Evolutionary conservation across 1,140 invertebrate genomes (phyloP), one percentile per base, ranked within the genome.

Genomic region (Chelonus insularis): DNA sequence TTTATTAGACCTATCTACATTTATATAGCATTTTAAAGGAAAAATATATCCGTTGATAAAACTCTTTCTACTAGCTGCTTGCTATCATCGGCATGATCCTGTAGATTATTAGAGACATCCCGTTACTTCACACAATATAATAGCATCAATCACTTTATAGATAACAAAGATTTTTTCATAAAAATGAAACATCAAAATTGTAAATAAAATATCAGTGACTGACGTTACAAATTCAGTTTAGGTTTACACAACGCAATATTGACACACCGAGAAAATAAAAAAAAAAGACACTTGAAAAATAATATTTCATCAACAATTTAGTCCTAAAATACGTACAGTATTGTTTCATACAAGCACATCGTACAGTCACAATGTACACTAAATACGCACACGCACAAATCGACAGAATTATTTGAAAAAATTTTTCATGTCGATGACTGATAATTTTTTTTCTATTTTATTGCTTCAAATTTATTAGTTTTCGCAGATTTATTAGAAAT

Each of bases 21-120:
- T 29, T 7, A 29, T 29, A 29, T 29, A 47, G 32, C 18, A 52
- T 41, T 16, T 18, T 5, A 60, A 14, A 43, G 14, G n/a, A 58
- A 47, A 20, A 14, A 9, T 21, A 1, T 6, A 36, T 43, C 18
- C 12, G 25, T n/a, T 16, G 36, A 55, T 48, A n/a, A n/a, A n/a
- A 18, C 68, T 72, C 66, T 74, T 66, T 75, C 67, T 77, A 79
- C 73, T 75, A 64, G 62, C 71, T 79, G 79, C 77, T 81, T 78
- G 75, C 70, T 79, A 76, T 70, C 69, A 77, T 71, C 72, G 73
- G 78, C 79, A 81, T 81, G 79, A 67, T 81, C 72, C 74, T 65
- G 79, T 81, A 80, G 78, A 79, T 70, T 51, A 69, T 71, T 74
- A 75, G 69, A 73, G 57, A 71, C 66, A 74, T 72, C 71, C 69